phyloP scores from a whole-genome alignment of 2,113 vertebrate species.

The Fulmarus glacialis region DNA sequence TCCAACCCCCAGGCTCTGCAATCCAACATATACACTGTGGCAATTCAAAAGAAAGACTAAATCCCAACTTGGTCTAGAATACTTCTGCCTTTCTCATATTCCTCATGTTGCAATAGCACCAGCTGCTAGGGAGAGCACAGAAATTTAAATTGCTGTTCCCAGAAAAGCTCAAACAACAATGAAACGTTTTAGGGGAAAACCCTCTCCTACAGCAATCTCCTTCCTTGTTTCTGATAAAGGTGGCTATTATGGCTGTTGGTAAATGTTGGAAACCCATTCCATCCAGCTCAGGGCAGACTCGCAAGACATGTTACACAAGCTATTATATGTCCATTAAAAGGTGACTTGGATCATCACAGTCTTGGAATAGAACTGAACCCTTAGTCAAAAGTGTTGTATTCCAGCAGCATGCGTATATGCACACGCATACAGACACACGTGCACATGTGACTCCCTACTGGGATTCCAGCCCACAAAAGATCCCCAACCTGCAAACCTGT shows the following conservation, averaged over 20 bases:
- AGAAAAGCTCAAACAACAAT: not conserved
- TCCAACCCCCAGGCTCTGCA: not conserved
- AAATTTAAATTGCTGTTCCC: not conserved
- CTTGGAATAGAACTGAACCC: not conserved
- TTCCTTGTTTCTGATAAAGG: not conserved
- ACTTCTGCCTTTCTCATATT: not conserved
- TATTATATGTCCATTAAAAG: not conserved
- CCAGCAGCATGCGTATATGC: not conserved
- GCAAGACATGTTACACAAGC: not conserved
- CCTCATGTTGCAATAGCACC: not conserved
- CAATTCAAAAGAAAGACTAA: not conserved
- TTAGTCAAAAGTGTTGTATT: not conserved
- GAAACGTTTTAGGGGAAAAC: not conserved
- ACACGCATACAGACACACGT: accelerated
- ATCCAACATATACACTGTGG: not conserved
- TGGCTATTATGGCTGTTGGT: not conserved
- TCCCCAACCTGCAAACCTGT: not conserved
- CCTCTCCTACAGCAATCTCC: not conserved
- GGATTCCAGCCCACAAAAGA: not conserved
- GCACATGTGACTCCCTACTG: not conserved
- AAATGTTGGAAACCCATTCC: not conserved
- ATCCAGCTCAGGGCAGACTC: not conserved
- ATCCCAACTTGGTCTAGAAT: not conserved
- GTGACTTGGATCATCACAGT: not conserved
- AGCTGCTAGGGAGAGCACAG: not conserved